These are phyloP conservation scores for Dendrolimus houi DNA, from an alignment of 2,888 invertebrate species.

Conservation along the genomic window DNA sequence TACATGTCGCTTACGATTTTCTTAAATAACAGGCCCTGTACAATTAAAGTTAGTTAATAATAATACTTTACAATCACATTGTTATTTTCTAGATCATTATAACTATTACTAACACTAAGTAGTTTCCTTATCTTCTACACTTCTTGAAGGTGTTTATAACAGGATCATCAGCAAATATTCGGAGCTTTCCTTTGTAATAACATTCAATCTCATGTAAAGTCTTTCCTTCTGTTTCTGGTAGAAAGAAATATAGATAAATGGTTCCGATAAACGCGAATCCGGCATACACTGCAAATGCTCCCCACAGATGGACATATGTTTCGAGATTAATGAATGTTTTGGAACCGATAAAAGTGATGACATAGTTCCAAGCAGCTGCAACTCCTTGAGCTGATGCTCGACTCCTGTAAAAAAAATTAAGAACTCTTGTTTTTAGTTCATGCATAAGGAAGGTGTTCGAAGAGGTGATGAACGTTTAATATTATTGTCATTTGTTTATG, in stretches of 20 bases:
- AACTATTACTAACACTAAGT: background rate
- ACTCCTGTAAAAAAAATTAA: conserved; percentile 46
- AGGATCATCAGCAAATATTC: conserved; percentile 59
- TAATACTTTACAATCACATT: too few species aligned
- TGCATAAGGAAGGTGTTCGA: too few species aligned
- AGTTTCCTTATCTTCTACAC: conserved; percentile 26
- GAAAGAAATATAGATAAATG: conserved; percentile 64
- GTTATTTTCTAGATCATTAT: too few species aligned
- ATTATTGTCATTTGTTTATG: too few species aligned
- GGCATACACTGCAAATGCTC: conserved; percentile 68
- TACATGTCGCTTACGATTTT: too few species aligned
- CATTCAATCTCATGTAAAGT: conserved; percentile 68
- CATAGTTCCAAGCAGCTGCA: conserved; percentile 71
- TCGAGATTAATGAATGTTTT: conserved; percentile 73
- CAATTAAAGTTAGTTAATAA: too few species aligned
- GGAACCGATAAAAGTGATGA: conserved; percentile 66
- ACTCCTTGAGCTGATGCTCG: conserved; percentile 71
- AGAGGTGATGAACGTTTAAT: too few species aligned
- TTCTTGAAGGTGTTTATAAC: conserved; percentile 50
- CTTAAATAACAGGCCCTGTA: too few species aligned
- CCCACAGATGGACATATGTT: conserved; percentile 51
- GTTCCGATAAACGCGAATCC: conserved; percentile 58
- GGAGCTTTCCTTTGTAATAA: conserved; percentile 49
- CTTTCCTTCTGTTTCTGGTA: conserved; percentile 76
- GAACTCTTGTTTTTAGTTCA: too few species aligned